phyloP scores from a whole-genome alignment of 2,113 vertebrate genomes.

The Hemiscyllium ocellatum region DNA sequence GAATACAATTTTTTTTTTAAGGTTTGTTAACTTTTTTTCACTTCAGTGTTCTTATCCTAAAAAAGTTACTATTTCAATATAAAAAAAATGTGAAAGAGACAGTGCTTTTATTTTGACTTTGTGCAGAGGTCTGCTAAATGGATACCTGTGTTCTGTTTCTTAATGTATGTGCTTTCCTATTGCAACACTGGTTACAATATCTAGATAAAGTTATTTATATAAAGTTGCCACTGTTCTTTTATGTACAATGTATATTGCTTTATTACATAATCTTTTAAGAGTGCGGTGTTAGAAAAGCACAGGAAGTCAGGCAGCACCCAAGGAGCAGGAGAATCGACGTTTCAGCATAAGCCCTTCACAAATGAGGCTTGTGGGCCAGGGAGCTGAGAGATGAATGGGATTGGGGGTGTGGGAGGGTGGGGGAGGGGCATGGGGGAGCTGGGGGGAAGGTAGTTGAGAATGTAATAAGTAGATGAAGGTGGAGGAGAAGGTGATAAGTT shows the following conservation, averaged over 20 bases:
- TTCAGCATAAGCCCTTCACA: too few relatives aligned
- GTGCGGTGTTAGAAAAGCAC: too few relatives aligned
- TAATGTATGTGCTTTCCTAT: not conserved
- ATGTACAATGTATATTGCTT: not conserved
- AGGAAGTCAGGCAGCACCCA: too few relatives aligned
- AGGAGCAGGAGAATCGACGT: too few relatives aligned
- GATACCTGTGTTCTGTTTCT: not conserved
- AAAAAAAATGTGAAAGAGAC: not conserved
- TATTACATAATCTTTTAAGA: not conserved
- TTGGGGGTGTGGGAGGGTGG: too few relatives aligned
- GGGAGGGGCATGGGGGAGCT: too few relatives aligned
- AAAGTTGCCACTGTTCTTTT: not conserved
- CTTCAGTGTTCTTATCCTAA: not conserved
- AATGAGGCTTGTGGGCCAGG: too few relatives aligned
- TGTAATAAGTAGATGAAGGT: too few relatives aligned
- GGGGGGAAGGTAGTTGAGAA: too few relatives aligned
- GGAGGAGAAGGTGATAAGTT: too few relatives aligned
- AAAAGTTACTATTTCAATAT: not conserved
- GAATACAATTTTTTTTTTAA: not conserved
- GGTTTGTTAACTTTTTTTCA: not conserved
- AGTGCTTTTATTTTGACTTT: not conserved
- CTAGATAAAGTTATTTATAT: not conserved
- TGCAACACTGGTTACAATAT: not conserved
- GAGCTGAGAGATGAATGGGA: too few relatives aligned
- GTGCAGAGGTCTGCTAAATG: not conserved